phyloP scores from a whole-genome alignment of 2,888 invertebrate genomes.

The Drosophila mayaguana region DNA sequence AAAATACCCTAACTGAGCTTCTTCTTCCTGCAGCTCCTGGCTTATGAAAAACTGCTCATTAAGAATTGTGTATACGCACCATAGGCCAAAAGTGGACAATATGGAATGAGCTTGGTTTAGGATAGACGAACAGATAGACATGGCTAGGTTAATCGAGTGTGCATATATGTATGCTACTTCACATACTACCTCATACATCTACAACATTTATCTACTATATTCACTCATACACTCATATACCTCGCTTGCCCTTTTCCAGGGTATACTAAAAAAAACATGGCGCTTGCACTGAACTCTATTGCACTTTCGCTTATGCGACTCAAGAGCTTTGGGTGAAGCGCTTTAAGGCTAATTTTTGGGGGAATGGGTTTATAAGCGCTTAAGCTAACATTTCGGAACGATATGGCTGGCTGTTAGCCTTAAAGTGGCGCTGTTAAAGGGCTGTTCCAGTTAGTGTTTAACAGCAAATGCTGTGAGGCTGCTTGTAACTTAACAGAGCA shows the following conservation, averaged over 20 bases:
- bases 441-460: background rate
- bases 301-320: constrained; percentile 13
- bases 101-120: background rate
- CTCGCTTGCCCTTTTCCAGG: background rate
- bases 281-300: constrained; percentile 3
- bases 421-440: constrained; percentile 8
- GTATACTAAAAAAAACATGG: background rate
- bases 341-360: constrained; percentile 2
- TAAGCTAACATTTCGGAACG: background rate
- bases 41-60: too few species aligned
- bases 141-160: background rate
- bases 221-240: background rate
- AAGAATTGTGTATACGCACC: too few species aligned
- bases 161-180: too few species aligned
- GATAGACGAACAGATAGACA: background rate
- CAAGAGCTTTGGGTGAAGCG: constrained; percentile 1
- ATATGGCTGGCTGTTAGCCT: background rate
- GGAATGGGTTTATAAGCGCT: background rate
- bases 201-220: background rate
- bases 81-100: too few species aligned
- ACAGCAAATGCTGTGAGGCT: too few species aligned
- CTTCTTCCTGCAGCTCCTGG: too few species aligned
- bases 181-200: too few species aligned
- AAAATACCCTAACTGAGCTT: background rate
- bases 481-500: too few species aligned